These are phyloP conservation scores for Enteromius mattozi DNA, from an alignment of 2,797 vertebrate genomes.

Conservation along the genomic window DNA sequence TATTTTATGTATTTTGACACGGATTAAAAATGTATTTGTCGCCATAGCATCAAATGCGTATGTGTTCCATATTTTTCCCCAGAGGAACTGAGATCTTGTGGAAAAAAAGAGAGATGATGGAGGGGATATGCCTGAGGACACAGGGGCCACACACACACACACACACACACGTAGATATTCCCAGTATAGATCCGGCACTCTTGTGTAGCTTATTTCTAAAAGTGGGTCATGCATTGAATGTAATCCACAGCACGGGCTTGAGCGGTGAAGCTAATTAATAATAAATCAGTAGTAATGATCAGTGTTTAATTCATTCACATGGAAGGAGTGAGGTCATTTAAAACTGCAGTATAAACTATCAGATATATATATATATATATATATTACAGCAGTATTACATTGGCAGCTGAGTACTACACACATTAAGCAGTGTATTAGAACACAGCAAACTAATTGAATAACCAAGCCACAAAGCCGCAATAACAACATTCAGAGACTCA, in stretches of 20 bases:
- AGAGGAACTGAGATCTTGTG: conserved; percentile 5
- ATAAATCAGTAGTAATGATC: conserved; percentile 42
- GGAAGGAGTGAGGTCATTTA: background rate
- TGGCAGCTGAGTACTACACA: background rate
- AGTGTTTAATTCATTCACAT: conserved; percentile 38
- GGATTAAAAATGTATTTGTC: conserved; percentile 14
- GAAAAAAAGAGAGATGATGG: conserved; percentile 15
- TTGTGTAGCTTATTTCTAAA: conserved; percentile 60
- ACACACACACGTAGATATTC: background rate
- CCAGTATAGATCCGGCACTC: conserved; percentile 46
- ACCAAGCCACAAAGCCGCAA: conserved; percentile 1
- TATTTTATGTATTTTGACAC: conserved; percentile 10
- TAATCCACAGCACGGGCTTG: conserved; percentile 29
- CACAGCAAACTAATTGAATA: conserved; percentile 12
- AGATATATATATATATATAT: background rate
- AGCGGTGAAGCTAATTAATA: conserved; percentile 32
- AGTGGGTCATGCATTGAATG: conserved; percentile 66
- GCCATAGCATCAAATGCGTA: background rate
- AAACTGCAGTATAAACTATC: background rate
- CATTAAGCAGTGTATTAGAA: background rate
- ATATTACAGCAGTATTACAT: background rate
- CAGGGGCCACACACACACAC: conserved; percentile 2
- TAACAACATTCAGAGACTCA: conserved; percentile 6
- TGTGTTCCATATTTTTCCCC: conserved; percentile 25
- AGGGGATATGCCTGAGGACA: conserved; percentile 37